Percentiles rank a stretch among this genome's conserved stretches.
These are phyloP conservation scores for Mycteria americana DNA, from an alignment of 2,797 vertebrate species.

Conservation along the genomic window DNA sequence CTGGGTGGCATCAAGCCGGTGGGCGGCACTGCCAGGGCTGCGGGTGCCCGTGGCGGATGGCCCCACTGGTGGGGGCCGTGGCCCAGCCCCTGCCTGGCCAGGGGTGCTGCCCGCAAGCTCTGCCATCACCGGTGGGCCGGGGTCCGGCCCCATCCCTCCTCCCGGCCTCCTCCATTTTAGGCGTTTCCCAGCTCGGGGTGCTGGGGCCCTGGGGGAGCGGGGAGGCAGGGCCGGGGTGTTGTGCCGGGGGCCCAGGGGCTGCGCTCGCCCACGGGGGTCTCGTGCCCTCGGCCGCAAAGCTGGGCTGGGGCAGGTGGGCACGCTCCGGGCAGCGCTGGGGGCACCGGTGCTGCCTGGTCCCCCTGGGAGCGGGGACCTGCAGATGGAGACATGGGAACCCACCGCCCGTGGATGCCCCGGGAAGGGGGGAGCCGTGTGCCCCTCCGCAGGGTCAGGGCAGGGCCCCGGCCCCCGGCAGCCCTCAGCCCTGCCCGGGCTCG, in stretches of 20 bases:
- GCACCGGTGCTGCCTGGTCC: background rate
- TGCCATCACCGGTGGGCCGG: accelerated
- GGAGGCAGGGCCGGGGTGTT: background rate
- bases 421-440: background rate
- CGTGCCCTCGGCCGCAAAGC: accelerated
- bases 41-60: accelerated
- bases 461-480: background rate
- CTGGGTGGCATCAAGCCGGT: background rate
- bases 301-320: background rate
- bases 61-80: background rate
- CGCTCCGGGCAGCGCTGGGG: accelerated
- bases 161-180: slow-evolving; percentile 7
- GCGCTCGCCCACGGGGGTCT: accelerated
- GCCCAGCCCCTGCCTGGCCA: background rate
- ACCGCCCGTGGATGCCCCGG: accelerated
- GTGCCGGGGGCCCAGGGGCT: background rate
- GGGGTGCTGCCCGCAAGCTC: accelerated
- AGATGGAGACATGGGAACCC: background rate
- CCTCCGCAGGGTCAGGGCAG: background rate
- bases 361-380: accelerated
- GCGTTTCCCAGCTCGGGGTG: background rate
- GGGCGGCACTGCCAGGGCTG: background rate
- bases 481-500: background rate
- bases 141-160: background rate
- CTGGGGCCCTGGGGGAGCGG: background rate